Evolutionary conservation across 2,113 vertebrate species (phyloP).

Genomic region (Apistogramma diplotaenia): DNA sequence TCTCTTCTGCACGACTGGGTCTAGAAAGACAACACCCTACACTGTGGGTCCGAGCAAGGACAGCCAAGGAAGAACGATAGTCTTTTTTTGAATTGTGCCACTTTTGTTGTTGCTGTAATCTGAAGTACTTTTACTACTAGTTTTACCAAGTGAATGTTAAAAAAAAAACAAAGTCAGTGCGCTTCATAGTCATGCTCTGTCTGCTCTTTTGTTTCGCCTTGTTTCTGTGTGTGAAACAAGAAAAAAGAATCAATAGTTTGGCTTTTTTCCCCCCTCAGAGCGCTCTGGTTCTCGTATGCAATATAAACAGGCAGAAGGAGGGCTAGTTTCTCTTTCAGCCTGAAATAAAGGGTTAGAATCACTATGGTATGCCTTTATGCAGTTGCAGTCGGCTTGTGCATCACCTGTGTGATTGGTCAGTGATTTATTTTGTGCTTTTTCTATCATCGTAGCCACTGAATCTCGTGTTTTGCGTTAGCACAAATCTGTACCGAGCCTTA

Average conservation of each 20-base stretch:
- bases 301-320: slow-evolving; percentile 43
- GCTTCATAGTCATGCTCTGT: slow-evolving; percentile 40
- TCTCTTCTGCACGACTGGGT: background rate
- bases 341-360: slow-evolving; percentile 22
- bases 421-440: background rate
- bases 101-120: slow-evolving; percentile 33
- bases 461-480: background rate
- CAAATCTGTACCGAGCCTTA: background rate
- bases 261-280: slow-evolving; percentile 10
- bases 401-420: background rate
- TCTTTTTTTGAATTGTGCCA: slow-evolving; percentile 24
- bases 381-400: slow-evolving; percentile 29
- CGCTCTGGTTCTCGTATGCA: slow-evolving; percentile 61
- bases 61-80: slow-evolving; percentile 39
- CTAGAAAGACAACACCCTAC: slow-evolving; percentile 34
- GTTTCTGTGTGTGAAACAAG: slow-evolving; percentile 18
- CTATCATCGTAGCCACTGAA: background rate
- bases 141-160: slow-evolving; percentile 62
- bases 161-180: slow-evolving; percentile 16
- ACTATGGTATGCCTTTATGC: slow-evolving; percentile 34
- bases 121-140: slow-evolving; percentile 18
- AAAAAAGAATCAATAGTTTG: slow-evolving; percentile 66
- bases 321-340: background rate
- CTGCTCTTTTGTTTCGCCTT: slow-evolving; percentile 28
- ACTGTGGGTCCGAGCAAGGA: slow-evolving; percentile 49